A percentile compares a stretch with the other conserved stretches of the same genome.
Evolutionary conservation across 1,140 invertebrate species (phyloP).

Genomic region (Nixonia krombeini): DNA sequence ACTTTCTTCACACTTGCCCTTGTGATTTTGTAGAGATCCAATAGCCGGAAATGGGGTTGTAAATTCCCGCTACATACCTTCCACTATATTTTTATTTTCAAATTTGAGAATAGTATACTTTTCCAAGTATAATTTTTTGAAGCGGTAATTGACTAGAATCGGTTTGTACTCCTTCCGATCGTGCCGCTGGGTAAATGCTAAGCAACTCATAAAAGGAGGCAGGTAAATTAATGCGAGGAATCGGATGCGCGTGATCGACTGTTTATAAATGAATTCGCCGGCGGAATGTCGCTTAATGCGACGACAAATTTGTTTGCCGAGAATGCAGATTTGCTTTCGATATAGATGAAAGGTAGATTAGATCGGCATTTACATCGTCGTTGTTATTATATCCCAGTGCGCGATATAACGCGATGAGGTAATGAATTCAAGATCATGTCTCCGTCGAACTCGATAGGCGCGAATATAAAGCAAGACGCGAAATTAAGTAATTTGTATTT

Average conservation of each 20-base stretch:
- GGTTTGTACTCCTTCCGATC: too few species aligned
- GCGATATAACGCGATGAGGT: constrained; percentile 51
- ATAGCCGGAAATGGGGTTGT: constrained; percentile 25
- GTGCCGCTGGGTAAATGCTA: too few species aligned
- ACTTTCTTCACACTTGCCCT: constrained; percentile 25
- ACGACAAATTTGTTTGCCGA: constrained; percentile 37
- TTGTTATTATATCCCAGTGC: constrained; percentile 37
- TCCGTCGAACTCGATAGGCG: constrained; percentile 48
- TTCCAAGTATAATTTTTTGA: too few species aligned
- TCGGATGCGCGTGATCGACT: too few species aligned
- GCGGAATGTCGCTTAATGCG: too few species aligned
- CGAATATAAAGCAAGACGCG: constrained; percentile 54
- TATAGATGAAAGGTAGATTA: constrained; percentile 44
- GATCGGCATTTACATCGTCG: constrained; percentile 40
- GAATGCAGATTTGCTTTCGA: constrained; percentile 37
- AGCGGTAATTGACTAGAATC: too few species aligned
- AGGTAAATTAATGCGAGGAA: too few species aligned
- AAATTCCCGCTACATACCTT: constrained; percentile 17
- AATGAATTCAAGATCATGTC: constrained; percentile 66
- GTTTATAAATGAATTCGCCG: too few species aligned
- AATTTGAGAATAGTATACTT: background rate
- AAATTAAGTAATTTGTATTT: constrained; percentile 66
- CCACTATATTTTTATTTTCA: constrained; percentile 20
- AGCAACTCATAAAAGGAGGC: too few species aligned
- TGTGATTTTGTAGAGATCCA: constrained; percentile 36